These are phyloP conservation scores for Cremastobaeus sp. DNA, from an alignment of 2,888 invertebrate species.

Conservation along the genomic window DNA sequence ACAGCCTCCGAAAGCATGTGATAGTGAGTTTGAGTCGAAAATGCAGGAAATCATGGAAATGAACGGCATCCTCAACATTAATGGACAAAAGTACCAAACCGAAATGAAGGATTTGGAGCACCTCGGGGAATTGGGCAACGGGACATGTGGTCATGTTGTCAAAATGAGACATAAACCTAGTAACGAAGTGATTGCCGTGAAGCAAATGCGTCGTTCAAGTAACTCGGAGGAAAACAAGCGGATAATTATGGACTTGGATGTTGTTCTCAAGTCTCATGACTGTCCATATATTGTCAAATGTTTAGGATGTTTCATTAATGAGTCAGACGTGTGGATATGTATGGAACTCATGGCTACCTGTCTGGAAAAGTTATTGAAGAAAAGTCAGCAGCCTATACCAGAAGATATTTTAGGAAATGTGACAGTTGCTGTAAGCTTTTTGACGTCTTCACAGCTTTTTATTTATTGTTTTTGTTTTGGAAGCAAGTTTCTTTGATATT, in stretches of 20 bases:
- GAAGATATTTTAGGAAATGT: constrained; percentile 98
- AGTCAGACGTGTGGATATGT: constrained; percentile 99
- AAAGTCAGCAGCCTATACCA: constrained; percentile 92
- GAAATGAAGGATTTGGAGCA: constrained; percentile 91
- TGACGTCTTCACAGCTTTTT: too few relatives aligned
- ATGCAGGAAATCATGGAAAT: constrained; percentile 95
- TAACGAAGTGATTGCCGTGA: constrained; percentile 93
- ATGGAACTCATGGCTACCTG: constrained; percentile 99
- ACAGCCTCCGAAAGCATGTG: constrained; percentile 83
- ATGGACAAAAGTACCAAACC: constrained; percentile 87
- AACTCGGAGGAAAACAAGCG: constrained; percentile 98
- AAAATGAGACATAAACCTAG: constrained; percentile 96
- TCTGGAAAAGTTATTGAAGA: constrained; percentile 96
- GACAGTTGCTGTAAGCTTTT: constrained; percentile 85
- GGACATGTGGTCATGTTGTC: constrained; percentile 98
- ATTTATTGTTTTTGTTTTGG: too few relatives aligned
- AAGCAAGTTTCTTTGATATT: background rate
- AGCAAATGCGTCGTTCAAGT: constrained; percentile 98
- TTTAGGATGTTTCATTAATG: constrained; percentile 97
- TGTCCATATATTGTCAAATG: constrained; percentile 98
- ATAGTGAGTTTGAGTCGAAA: constrained; percentile 85
- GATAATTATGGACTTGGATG: constrained; percentile 99
- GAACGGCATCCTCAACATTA: constrained; percentile 92
- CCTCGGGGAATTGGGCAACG: constrained; percentile 93
- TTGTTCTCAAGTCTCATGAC: constrained; percentile 97